Conservation (phyloP, 2,888 invertebrate genomes). For the Tetranychus truncatus region DNA sequence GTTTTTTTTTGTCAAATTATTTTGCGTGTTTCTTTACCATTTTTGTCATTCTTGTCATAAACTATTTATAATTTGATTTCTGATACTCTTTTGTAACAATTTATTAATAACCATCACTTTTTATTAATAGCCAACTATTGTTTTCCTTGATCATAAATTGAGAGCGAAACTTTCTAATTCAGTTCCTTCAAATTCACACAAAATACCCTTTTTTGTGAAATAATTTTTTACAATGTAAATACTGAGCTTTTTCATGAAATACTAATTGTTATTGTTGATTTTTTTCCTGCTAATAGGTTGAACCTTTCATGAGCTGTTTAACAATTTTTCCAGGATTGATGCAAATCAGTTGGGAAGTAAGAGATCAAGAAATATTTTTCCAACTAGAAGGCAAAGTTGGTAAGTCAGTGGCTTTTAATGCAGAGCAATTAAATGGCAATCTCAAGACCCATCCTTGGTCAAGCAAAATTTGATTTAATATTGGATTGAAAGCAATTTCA, state of each 20-base stretch:
- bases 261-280: background rate
- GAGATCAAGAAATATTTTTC: slow-evolving; percentile 52
- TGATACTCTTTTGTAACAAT: background rate
- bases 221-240: background rate
- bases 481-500: too few relatives aligned
- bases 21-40: too few relatives aligned
- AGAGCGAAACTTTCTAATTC: too few relatives aligned
- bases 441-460: too few relatives aligned
- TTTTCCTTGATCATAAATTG: too few relatives aligned
- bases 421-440: too few relatives aligned
- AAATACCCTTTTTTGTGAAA: too few relatives aligned
- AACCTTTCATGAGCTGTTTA: slow-evolving; percentile 50
- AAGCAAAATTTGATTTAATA: too few relatives aligned
- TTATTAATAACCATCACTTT: slow-evolving; percentile 12
- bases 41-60: background rate
- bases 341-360: slow-evolving; percentile 69
- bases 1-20: too few relatives aligned
- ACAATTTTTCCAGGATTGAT: slow-evolving; percentile 61
- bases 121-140: slow-evolving; percentile 24
- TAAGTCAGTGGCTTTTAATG: slow-evolving; percentile 29
- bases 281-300: slow-evolving; percentile 2
- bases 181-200: too few relatives aligned
- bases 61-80: background rate
- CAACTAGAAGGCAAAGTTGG: slow-evolving; percentile 56
- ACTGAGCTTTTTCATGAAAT: background rate